phyloP scores from a whole-genome alignment of 92 coral and sea anemone species.

The Phymanthus crucifer region DNA sequence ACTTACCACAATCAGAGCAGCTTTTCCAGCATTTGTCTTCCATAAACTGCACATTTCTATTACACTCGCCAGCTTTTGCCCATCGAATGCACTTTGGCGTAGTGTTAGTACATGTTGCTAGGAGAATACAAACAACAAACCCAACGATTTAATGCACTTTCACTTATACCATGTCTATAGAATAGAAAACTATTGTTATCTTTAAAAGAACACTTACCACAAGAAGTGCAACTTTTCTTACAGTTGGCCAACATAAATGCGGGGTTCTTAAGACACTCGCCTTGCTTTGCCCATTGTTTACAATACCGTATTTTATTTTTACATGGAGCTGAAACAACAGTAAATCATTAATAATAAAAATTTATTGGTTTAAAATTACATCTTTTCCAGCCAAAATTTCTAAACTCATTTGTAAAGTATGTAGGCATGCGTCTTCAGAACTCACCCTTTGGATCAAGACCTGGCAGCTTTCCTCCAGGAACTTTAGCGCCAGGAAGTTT shows the following conservation, averaged over 20 bases:
- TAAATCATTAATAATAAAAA: no score
- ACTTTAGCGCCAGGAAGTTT: conserved; percentile 14
- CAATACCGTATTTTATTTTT: conserved; percentile 52
- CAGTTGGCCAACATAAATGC: conserved; percentile 64
- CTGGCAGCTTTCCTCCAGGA: conserved; percentile 36
- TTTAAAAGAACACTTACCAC: conserved; percentile 46
- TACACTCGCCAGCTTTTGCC: conserved; percentile 62
- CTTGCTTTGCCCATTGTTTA: conserved; percentile 52
- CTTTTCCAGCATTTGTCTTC: conserved; percentile 64
- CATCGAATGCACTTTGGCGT: conserved; percentile 41
- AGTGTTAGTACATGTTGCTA: conserved; percentile 54
- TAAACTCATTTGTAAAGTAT: no score
- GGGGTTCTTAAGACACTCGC: conserved; percentile 56
- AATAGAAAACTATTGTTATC: background rate
- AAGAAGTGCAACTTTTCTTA: conserved; percentile 62
- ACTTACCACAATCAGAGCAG: conserved; percentile 69
- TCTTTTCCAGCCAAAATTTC: no score
- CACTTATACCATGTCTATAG: no score
- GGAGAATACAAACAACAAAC: background rate
- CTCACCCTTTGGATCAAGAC: conserved; percentile 45
- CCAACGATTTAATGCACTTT: background rate
- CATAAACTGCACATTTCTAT: conserved; percentile 52
- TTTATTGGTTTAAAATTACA: no score
- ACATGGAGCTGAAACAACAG: conserved; percentile 47
- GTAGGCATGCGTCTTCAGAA: background rate